phyloP scores from a whole-genome alignment of 2,888 invertebrate species.

The Dicyrtoma fusca region DNA sequence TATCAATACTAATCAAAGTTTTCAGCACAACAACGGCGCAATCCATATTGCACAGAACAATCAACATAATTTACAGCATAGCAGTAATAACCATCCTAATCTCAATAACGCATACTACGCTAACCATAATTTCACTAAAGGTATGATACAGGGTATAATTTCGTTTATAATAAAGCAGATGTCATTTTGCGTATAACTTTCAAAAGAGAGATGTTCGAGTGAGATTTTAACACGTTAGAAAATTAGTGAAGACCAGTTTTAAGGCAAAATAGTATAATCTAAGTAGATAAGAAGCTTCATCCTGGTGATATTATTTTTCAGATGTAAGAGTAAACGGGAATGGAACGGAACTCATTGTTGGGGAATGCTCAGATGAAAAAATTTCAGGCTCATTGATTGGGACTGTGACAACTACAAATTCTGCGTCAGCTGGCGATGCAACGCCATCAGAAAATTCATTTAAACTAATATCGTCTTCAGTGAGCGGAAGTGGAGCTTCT shows the following conservation, averaged over 20 bases:
- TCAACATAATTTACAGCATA: constrained; percentile 32
- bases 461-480: constrained; percentile 48
- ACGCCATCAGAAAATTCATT: constrained; percentile 53
- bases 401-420: constrained; percentile 46
- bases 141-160: no score
- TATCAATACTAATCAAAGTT: constrained; percentile 19
- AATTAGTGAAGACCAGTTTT: no score
- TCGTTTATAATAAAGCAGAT: no score
- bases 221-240: no score
- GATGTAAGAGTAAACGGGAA: constrained; percentile 42
- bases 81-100: constrained; percentile 20
- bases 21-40: constrained; percentile 39
- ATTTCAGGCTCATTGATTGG: constrained; percentile 49
- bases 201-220: no score
- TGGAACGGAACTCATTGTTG: constrained; percentile 28
- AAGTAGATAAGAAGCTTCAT: no score
- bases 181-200: no score
- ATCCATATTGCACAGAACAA: constrained; percentile 39
- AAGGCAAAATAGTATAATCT: no score
- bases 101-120: constrained; percentile 51
- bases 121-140: constrained; percentile 54
- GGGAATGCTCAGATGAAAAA: constrained; percentile 40
- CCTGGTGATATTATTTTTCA: constrained; percentile 26
- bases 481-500: constrained; percentile 15
- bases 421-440: constrained; percentile 43